These are phyloP conservation scores for Xanthostigma xanthostigma DNA, from an alignment of 2,888 invertebrate species.

Conservation along the genomic window DNA sequence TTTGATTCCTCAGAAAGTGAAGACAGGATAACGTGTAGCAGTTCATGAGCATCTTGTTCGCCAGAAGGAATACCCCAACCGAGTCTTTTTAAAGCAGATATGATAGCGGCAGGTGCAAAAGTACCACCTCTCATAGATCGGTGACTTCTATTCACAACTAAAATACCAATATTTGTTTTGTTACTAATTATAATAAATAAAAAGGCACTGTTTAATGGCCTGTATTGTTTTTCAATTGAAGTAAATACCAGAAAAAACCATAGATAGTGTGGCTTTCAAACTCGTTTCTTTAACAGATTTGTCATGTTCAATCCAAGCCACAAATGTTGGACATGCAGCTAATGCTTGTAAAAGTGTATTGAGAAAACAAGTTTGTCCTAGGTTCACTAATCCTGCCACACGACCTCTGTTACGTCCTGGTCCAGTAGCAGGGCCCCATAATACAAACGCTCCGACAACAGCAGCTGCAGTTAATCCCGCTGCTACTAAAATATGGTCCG, in stretches of 20 bases:
- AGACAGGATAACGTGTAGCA: constrained; percentile 77
- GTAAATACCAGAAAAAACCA: constrained; percentile 54
- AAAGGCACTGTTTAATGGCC: background rate
- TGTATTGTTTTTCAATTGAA: constrained; percentile 23
- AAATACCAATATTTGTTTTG: constrained; percentile 9
- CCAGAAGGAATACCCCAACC: constrained; percentile 82
- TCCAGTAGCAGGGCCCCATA: constrained; percentile 61
- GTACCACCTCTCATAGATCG: constrained; percentile 35
- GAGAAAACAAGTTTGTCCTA: constrained; percentile 85
- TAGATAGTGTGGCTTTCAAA: constrained; percentile 57
- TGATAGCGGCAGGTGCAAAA: constrained; percentile 48
- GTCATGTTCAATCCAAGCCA: constrained; percentile 64
- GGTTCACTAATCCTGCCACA: constrained; percentile 74
- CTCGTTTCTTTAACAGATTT: constrained; percentile 47
- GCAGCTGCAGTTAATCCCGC: constrained; percentile 68
- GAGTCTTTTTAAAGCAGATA: constrained; percentile 56
- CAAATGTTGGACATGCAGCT: constrained; percentile 73
- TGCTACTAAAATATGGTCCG: constrained; percentile 62
- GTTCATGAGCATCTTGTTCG: constrained; percentile 89
- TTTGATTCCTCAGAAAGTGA: constrained; percentile 77
- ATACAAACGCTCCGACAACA: constrained; percentile 68
- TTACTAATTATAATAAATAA: background rate
- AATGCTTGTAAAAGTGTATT: constrained; percentile 83
- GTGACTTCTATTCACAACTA: constrained; percentile 59
- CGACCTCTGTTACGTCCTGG: constrained; percentile 43